Evolutionary conservation across 2,888 invertebrate genomes (phyloP).

Genomic region (Drosophila eohydei): DNA sequence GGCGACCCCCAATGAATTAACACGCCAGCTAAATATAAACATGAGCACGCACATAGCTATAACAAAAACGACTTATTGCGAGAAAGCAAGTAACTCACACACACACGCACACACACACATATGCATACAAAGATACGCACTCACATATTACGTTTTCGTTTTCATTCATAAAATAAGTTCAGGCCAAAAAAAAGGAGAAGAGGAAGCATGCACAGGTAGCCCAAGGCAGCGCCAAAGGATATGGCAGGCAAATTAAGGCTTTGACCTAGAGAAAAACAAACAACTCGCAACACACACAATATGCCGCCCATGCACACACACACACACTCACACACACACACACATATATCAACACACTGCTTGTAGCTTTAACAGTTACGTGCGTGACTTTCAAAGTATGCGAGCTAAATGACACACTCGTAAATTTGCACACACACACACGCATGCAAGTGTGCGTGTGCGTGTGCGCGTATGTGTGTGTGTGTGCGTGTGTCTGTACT

Average conservation of each 20-base stretch:
- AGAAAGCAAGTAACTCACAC: slow-evolving; percentile 41
- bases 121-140: slow-evolving; percentile 15
- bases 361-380: slow-evolving; percentile 62
- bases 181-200: slow-evolving; percentile 48
- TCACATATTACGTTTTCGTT: slow-evolving; percentile 38
- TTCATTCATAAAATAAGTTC: slow-evolving; percentile 69
- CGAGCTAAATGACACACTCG: slow-evolving; percentile 73
- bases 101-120: not conserved
- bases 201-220: slow-evolving; percentile 52
- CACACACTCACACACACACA: slow-evolving; percentile 23
- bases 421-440: slow-evolving; percentile 52
- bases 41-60: slow-evolving; percentile 50
- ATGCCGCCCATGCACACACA: slow-evolving; percentile 26
- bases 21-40: slow-evolving; percentile 47
- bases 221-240: slow-evolving; percentile 51
- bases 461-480: slow-evolving; percentile 5
- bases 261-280: slow-evolving; percentile 78
- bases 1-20: slow-evolving; percentile 73
- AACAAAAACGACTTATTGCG: slow-evolving; percentile 20
- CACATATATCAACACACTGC: slow-evolving; percentile 4
- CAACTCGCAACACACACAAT: slow-evolving; percentile 41
- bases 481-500: slow-evolving; percentile 17
- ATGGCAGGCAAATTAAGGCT: slow-evolving; percentile 77
- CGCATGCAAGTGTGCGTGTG: not conserved
- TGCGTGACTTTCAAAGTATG: slow-evolving; percentile 78